Evolutionary conservation across 2,888 invertebrate genomes (phyloP).

Genomic region (Tetramorium bicarinatum): DNA sequence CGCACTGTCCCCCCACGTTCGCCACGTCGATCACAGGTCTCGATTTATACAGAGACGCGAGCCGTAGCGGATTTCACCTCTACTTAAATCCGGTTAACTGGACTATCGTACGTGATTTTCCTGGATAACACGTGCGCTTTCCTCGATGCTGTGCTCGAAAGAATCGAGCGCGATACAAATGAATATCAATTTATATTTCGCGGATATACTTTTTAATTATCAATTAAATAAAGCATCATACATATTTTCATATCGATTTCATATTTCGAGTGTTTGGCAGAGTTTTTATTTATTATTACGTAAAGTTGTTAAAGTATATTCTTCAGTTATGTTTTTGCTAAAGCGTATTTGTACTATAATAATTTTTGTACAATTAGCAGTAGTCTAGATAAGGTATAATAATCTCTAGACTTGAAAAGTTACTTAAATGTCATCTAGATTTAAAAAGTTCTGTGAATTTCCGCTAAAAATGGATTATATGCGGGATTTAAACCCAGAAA

Average conservation of each 20-base stretch:
- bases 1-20: background rate
- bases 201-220: background rate
- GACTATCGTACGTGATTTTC: constrained; percentile 66
- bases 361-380: background rate
- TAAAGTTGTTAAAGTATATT: background rate
- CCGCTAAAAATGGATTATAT: no score
- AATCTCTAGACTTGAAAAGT: no score
- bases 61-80: constrained; percentile 44
- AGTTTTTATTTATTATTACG: background rate
- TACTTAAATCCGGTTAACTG: constrained; percentile 68
- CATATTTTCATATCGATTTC: background rate
- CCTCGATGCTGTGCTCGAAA: constrained; percentile 61
- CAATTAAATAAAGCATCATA: background rate
- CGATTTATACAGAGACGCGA: constrained; percentile 44
- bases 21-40: constrained; percentile 50
- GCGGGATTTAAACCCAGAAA: no score
- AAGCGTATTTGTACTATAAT: background rate
- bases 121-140: constrained; percentile 38
- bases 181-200: constrained; percentile 57
- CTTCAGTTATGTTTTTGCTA: background rate
- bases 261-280: background rate
- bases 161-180: constrained; percentile 47
- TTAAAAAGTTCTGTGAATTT: no score
- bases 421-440: no score
- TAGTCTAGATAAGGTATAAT: no score